phyloP scores from a whole-genome alignment of 2,113 vertebrate species.

The Propithecus coquereli region DNA sequence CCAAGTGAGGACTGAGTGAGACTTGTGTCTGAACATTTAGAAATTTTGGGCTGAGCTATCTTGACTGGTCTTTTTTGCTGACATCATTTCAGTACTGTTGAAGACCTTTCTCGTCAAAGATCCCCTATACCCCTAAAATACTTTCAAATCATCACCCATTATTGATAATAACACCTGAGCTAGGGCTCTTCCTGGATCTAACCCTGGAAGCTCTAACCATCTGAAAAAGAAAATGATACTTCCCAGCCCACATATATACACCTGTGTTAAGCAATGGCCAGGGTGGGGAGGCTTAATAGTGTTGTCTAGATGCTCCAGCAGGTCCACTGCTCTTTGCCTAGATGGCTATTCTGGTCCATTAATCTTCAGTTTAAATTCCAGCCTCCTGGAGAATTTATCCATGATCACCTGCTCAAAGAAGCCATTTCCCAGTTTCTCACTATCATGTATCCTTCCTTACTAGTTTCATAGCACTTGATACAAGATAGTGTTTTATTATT shows the following conservation, averaged over 20 bases:
- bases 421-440: background rate
- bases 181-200: background rate
- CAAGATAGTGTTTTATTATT: background rate
- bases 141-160: background rate
- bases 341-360: background rate
- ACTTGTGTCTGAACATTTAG: background rate
- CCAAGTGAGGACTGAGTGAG: background rate
- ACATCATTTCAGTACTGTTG: background rate
- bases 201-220: background rate
- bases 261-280: background rate
- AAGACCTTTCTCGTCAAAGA: background rate
- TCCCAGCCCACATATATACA: accelerated
- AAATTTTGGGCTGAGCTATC: background rate
- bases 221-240: background rate
- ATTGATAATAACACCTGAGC: background rate
- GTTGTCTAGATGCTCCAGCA: accelerated
- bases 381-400: background rate
- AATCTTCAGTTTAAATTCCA: background rate
- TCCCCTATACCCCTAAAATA: background rate
- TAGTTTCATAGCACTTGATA: background rate
- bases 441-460: background rate
- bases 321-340: background rate
- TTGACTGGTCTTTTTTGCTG: background rate
- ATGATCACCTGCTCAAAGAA: background rate
- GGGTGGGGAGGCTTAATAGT: background rate